Base-by-base conservation (phyloP, 2,113 vertebrate genomes). In the Daubentonia madagascariensis region DNA sequence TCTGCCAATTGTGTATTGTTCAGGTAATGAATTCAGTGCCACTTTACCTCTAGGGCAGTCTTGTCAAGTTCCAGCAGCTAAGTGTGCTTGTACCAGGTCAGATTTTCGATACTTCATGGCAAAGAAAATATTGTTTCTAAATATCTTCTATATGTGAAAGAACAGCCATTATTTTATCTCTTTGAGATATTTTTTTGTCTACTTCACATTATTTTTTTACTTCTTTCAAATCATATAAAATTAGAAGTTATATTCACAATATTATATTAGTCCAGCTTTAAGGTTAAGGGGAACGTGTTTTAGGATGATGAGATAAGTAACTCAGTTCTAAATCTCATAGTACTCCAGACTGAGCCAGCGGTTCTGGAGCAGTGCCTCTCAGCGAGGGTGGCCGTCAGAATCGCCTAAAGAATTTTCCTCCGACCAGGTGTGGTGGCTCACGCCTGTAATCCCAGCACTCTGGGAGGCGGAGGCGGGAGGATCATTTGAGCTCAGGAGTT, bases 21-120 rank as follows among this genome's bases (percentile, higher is more conserved):
- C 52, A 84, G 54, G 80, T 63, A 57, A 63, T 94, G 54, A 84
- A 68, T 54, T 89, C 45, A 63, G 57, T 12, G 12, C 20, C 17
- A 45, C 16, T 61, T 86, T 43, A 8, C 28, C 57, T 79, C 48
- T 37, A 72, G 59, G 80, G 13, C 8, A 22, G 13, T 85, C 72
- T 73, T 92, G 17, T 93, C 30, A 86, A 61, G 52, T 78, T 63
- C 52, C 20, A 59, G 28, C 16, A 92, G 48, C 48, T 73, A 67
- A 95, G 32, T 96, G 78, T 83, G 87, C 70, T 85, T 91, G 57
- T 20, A 73, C n/a, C 23, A 89, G 9, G 50, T 92, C 72, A 92
- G 22, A 67, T 37, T 93, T 80, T 35, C 85, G 45, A 88, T 16
- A 20, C 4, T 86, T 85, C 30, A 50, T 63, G 35, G 16, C 68